phyloP scores from a whole-genome alignment of 2,888 invertebrate species.

The Macrophya alboannulata region DNA sequence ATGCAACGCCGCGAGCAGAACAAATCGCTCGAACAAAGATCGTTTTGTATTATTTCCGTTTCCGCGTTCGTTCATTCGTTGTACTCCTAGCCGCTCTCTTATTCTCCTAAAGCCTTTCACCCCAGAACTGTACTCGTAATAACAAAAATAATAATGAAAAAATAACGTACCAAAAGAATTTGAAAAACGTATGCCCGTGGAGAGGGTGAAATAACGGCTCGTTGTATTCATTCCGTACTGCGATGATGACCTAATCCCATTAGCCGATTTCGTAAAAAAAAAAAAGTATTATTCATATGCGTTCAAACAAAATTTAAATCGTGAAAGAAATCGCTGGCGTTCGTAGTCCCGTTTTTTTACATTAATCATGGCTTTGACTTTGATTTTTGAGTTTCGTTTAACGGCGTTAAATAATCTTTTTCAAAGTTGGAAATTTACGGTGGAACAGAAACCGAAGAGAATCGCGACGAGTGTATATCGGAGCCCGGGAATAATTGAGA shows the following conservation, averaged over 20 bases:
- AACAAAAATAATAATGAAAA: not conserved
- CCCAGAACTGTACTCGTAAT: not conserved
- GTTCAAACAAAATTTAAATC: not conserved
- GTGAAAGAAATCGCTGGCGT: not conserved
- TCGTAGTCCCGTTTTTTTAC: not conserved
- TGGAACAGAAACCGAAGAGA: not conserved
- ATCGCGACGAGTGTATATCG: not conserved
- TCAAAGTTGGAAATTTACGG: not conserved
- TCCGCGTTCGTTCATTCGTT: slow-evolving; percentile 49
- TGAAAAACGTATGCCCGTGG: not conserved
- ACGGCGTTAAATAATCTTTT: not conserved
- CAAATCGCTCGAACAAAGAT: slow-evolving; percentile 27
- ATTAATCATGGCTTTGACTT: not conserved
- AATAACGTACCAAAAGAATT: too few species aligned
- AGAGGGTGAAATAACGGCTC: slow-evolving; percentile 34
- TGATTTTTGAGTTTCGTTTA: not conserved
- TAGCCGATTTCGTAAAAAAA: not conserved
- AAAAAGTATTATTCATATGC: not conserved
- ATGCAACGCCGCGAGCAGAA: slow-evolving; percentile 11
- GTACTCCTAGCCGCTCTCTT: slow-evolving; percentile 2
- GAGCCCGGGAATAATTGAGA: not conserved
- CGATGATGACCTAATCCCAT: not conserved
- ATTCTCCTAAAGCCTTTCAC: slow-evolving; percentile 26
- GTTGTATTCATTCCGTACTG: not conserved
- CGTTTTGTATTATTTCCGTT: slow-evolving; percentile 44